Evolutionary conservation across 2,113 vertebrate species (phyloP), one percentile per base, ranked within the genome.

Genomic region (Spheniscus mendiculus): DNA sequence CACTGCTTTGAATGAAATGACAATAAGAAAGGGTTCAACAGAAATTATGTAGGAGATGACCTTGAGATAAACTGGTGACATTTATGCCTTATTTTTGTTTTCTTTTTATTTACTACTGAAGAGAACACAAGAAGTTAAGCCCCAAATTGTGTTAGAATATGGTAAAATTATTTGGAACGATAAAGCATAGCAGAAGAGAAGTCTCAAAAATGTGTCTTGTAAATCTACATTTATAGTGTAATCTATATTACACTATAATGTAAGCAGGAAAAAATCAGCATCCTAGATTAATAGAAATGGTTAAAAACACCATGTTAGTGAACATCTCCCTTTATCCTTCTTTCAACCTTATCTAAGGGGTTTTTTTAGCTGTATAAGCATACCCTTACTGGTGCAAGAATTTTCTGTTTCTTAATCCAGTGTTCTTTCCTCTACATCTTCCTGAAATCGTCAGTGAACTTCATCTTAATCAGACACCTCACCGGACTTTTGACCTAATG

Each of bases 11-110:
- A 94, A 90, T 62, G 58, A 94, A 97, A 87, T 45, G 20, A 86
- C 25, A 61, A 42, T 38, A 72, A 79, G 72, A 86, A 65, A 32
- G 9, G 78, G 7, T 77, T 88, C 86, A 87, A 69, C 27, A 62
- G 52, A 94, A 92, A 86, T 45, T 3, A 65, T 70, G 45, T 27
- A 87, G 36, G 87, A 97, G 89, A 92, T 96, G 93, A 50, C 65
- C 42, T 80, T 61, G 25, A 78, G 42, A 93, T 47, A 85, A 96
- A 94, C 93, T 70, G 1, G 38, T 87, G 52, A 44, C 11, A 71
- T 65, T 83, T 84, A 58, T 61, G 56, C 17, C 38, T 65, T 73
- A 18, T 38, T 80, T 87, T 83, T 42, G 12, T 26, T 89, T 97
- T 62, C 3, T 66, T 89, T 87, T 92, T 73, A 70, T 55, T 58